Evolutionary conservation across 2,888 invertebrate genomes (phyloP).

Genomic region (Habroteleia sp.): DNA sequence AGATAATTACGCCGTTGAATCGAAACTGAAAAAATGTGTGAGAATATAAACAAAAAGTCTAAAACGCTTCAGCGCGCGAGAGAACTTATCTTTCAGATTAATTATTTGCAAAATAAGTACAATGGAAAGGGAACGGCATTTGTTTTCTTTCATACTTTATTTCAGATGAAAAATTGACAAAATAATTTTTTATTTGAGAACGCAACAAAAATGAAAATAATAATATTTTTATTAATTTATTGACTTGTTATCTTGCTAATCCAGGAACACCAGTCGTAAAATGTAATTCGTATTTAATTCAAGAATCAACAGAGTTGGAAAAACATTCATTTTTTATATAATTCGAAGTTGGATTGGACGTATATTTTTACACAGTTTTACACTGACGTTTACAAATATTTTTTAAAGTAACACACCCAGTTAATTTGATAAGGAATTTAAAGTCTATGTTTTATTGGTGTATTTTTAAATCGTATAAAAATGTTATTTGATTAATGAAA

Average conservation of each 20-base stretch:
- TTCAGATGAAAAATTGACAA: slow-evolving; percentile 8
- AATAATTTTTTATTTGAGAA: slow-evolving; percentile 18
- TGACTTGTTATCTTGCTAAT: slow-evolving; percentile 26
- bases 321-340: slow-evolving; percentile 1
- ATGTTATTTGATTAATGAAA: slow-evolving; percentile 8
- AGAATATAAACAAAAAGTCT: slow-evolving; percentile 34
- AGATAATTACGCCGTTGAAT: slow-evolving; percentile 53
- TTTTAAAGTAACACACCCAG: neutral
- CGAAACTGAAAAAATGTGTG: slow-evolving; percentile 36
- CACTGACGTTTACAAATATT: neutral
- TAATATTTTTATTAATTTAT: slow-evolving; percentile 36
- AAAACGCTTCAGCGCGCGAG: slow-evolving; percentile 27
- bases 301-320: slow-evolving; percentile 43
- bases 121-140: slow-evolving; percentile 5
- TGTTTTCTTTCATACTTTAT: slow-evolving; percentile 19
- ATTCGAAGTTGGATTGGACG: neutral
- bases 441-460: no score
- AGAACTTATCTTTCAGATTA: slow-evolving; percentile 27
- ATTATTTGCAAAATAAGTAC: slow-evolving; percentile 24
- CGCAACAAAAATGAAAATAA: slow-evolving; percentile 7
- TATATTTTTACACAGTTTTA: neutral
- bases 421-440: slow-evolving; percentile 14
- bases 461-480: neutral
- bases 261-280: slow-evolving; percentile 14
- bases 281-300: slow-evolving; percentile 16